phyloP scores from a whole-genome alignment of 2,797 vertebrate species.

The Thalassophryne amazonica region DNA sequence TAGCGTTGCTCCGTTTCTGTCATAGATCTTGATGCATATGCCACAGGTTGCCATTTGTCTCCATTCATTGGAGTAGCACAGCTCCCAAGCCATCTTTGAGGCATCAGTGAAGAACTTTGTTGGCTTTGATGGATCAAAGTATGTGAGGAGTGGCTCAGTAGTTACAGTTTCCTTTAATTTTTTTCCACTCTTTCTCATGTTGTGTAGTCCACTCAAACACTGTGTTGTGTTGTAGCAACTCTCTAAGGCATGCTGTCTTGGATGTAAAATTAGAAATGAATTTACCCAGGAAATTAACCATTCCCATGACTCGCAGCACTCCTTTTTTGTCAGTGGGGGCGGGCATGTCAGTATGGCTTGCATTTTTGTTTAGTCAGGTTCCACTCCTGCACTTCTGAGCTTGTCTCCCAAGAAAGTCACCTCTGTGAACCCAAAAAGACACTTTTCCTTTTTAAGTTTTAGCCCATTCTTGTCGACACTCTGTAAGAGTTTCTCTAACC shows the following conservation, averaged over 20 bases:
- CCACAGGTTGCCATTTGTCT: background rate
- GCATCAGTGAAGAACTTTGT: background rate
- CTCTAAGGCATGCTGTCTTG: background rate
- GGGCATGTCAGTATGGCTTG: background rate
- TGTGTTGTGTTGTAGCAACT: background rate
- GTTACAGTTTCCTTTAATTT: background rate
- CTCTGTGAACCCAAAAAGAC: background rate
- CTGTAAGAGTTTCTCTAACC: background rate
- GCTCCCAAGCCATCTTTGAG: background rate
- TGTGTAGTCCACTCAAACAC: background rate
- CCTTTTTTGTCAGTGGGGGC: background rate
- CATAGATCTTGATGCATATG: background rate
- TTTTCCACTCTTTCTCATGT: background rate
- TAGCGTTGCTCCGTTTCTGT: background rate
- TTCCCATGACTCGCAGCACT: background rate
- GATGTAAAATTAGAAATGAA: background rate
- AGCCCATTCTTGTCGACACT: background rate
- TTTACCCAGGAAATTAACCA: background rate
- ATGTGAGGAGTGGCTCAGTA: background rate
- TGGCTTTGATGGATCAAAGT: background rate
- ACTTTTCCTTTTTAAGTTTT: background rate
- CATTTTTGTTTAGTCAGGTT: background rate
- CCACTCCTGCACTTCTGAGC: background rate
- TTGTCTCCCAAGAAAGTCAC: background rate
- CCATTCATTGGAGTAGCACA: background rate